These are phyloP conservation scores for Ernsta delagoae DNA, from an alignment of 2,888 invertebrate genomes.

Conservation along the genomic window DNA sequence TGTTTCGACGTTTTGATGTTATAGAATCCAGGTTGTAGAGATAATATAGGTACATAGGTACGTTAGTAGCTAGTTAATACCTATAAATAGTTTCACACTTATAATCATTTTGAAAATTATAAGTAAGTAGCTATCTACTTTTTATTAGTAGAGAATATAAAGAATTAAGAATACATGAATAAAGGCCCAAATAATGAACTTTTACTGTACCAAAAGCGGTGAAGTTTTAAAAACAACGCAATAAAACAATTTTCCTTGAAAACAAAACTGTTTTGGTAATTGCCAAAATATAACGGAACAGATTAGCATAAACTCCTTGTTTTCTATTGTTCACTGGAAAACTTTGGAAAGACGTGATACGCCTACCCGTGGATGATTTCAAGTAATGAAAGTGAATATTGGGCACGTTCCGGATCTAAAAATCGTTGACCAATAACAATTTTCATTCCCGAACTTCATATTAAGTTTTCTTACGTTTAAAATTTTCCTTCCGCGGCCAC, in stretches of 20 bases:
- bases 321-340: not conserved
- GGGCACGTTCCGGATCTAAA: not conserved
- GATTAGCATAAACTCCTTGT: slow-evolving; percentile 7
- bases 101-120: too few species aligned
- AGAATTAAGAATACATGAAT: too few species aligned
- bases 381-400: not conserved
- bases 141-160: too few species aligned
- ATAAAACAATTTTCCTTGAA: slow-evolving; percentile 3
- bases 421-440: not conserved
- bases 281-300: not conserved
- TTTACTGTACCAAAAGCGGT: too few species aligned
- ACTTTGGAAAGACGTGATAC: not conserved
- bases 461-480: not conserved
- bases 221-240: too few species aligned
- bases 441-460: not conserved
- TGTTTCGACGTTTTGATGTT: too few species aligned
- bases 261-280: slow-evolving; percentile 5
- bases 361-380: not conserved
- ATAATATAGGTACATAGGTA: too few species aligned
- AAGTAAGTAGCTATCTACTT: too few species aligned
- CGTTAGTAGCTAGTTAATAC: too few species aligned
- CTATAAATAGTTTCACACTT: too few species aligned
- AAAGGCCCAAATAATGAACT: too few species aligned
- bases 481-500: not conserved
- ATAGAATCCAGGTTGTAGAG: too few species aligned